These are phyloP conservation scores for Myioborus melanocephalus DNA, from an alignment of 2,797 vertebrate species.

Conservation along the genomic window DNA sequence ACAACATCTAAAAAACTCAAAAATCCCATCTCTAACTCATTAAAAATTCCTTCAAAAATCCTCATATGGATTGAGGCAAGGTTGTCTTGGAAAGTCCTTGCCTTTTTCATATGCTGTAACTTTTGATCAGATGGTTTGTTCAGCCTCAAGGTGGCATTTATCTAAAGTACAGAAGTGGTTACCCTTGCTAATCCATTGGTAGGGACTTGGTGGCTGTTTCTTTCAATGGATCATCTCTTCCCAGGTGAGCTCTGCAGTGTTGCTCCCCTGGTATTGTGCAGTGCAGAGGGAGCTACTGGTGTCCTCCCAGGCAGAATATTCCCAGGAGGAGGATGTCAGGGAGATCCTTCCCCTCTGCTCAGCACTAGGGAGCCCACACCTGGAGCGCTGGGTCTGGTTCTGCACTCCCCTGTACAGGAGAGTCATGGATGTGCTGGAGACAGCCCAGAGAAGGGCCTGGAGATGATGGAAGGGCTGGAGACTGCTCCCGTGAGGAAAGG, in stretches of 20 bases:
- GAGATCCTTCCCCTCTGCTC: not conserved
- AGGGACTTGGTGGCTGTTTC: not conserved
- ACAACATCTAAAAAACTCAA: not conserved
- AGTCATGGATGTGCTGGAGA: not conserved
- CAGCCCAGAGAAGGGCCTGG: too few relatives aligned
- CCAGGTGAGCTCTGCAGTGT: not conserved
- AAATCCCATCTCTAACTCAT: not conserved
- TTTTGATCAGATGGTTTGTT: not conserved
- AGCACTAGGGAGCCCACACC: not conserved
- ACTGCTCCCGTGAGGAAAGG: fast-evolving
- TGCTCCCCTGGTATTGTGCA: not conserved
- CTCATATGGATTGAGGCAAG: not conserved
- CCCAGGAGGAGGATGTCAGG: not conserved
- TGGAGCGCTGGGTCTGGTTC: not conserved
- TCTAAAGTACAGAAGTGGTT: not conserved
- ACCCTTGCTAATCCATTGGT: not conserved
- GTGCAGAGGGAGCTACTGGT: fast-evolving
- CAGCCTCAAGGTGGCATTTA: not conserved
- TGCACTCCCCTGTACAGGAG: not conserved
- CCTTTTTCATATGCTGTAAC: not conserved
- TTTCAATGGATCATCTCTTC: not conserved
- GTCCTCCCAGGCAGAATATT: not conserved
- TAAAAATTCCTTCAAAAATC: not conserved
- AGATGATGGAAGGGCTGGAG: not conserved
- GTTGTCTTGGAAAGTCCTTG: not conserved